Evolutionary conservation across 2,888 invertebrate genomes (phyloP).

Genomic region (Orgyia antiqua): DNA sequence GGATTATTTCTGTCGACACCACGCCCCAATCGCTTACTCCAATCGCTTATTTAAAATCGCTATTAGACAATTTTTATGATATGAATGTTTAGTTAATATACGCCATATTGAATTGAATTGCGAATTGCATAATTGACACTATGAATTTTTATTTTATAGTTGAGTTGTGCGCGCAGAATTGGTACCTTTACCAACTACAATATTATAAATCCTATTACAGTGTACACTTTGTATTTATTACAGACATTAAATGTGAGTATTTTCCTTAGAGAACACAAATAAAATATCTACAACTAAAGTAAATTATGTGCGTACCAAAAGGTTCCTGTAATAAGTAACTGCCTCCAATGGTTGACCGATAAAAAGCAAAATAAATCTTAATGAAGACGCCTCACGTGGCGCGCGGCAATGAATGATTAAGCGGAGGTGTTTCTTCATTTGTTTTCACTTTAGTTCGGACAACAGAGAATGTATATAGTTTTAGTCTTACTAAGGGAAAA

Average conservation of each 20-base stretch:
- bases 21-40: too few relatives aligned
- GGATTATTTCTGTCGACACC: too few relatives aligned
- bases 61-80: too few relatives aligned
- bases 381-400: constrained; percentile 48
- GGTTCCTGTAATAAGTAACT: constrained; percentile 19
- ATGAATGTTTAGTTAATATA: too few relatives aligned
- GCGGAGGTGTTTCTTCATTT: constrained; percentile 65
- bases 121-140: too few relatives aligned
- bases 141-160: too few relatives aligned
- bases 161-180: too few relatives aligned
- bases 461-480: constrained; percentile 45
- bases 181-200: too few relatives aligned
- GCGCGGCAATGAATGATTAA: constrained; percentile 69
- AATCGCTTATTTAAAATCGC: too few relatives aligned
- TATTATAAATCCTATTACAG: neutral
- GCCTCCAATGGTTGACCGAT: constrained; percentile 39
- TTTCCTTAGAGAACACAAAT: constrained; percentile 2
- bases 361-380: constrained; percentile 63
- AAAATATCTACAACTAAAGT: neutral
- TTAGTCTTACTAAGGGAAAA: constrained; percentile 58
- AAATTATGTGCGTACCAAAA: constrained; percentile 1
- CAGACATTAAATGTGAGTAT: neutral
- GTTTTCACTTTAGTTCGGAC: constrained; percentile 68
- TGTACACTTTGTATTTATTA: constrained; percentile 3
- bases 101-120: too few relatives aligned